A percentile compares a stretch with the other conserved stretches of the same genome.
Evolutionary conservation across 2,888 invertebrate genomes (phyloP).

Genomic region (Scaptomyza cyrtandrae): DNA sequence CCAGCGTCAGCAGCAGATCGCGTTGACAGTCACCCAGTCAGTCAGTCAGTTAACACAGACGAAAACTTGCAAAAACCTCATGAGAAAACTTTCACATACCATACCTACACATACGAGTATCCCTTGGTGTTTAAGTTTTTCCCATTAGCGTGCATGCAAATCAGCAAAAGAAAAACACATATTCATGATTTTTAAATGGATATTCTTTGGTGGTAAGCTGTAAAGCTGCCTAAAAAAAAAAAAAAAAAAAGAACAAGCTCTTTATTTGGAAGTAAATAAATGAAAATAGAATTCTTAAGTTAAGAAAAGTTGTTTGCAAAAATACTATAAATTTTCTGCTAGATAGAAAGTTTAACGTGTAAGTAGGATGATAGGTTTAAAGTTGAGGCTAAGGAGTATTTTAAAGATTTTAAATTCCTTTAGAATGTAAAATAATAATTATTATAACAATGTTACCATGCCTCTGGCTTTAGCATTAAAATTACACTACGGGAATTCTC

Average conservation of each 20-base stretch:
- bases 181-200: constrained; percentile 5
- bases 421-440: background rate
- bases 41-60: constrained; percentile 26
- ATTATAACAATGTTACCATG: background rate
- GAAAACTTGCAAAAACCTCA: constrained; percentile 64
- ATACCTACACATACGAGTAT: constrained; percentile 1
- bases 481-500: background rate
- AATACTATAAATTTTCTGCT: background rate
- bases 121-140: constrained; percentile 6
- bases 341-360: background rate
- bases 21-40: constrained; percentile 14
- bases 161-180: constrained; percentile 2
- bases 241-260: no score
- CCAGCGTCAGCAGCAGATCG: constrained; percentile 25
- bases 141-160: constrained; percentile 10
- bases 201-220: background rate
- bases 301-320: background rate
- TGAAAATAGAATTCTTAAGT: background rate
- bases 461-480: background rate
- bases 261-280: background rate
- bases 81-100: constrained; percentile 10
- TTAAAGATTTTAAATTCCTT: no score
- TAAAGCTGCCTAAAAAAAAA: background rate
- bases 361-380: no score
- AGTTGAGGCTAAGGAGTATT: no score